These are phyloP conservation scores for Aldrovandia affinis DNA, from an alignment of 2,797 vertebrate genomes.

Conservation along the genomic window DNA sequence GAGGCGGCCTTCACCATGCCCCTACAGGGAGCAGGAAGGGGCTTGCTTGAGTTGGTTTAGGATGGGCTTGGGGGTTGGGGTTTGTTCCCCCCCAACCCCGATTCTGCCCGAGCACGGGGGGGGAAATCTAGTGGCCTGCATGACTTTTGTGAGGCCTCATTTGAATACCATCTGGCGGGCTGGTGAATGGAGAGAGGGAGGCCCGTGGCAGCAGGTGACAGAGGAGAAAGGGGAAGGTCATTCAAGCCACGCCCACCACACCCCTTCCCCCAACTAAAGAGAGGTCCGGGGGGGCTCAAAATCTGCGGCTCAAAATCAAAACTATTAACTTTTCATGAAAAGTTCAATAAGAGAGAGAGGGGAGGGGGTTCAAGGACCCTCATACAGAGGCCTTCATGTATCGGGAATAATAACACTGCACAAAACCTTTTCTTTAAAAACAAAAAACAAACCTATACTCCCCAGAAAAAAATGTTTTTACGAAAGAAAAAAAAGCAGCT, in stretches of 20 bases:
- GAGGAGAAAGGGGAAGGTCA: neutral
- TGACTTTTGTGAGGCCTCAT: neutral
- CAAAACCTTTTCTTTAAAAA: no score
- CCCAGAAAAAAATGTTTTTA: no score
- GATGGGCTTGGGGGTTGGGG: neutral
- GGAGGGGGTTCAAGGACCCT: no score
- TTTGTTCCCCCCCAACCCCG: neutral
- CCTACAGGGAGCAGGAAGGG: neutral
- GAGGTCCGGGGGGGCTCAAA: neutral
- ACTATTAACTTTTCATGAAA: neutral
- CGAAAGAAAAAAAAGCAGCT: no score
- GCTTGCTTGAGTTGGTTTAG: neutral
- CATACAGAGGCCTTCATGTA: no score
- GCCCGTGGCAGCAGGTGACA: neutral
- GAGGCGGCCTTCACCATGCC: neutral
- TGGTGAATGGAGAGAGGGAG: neutral
- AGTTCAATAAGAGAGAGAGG: no score
- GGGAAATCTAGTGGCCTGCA: neutral
- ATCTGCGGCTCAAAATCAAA: neutral
- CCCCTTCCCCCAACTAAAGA: neutral
- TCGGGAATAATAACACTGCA: no score
- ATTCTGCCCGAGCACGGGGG: neutral
- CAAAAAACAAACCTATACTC: no score
- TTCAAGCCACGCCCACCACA: neutral
- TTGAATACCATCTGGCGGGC: constrained; percentile 16